Conservation (phyloP, 2,797 vertebrate species). For the Phataginus tricuspis region DNA sequence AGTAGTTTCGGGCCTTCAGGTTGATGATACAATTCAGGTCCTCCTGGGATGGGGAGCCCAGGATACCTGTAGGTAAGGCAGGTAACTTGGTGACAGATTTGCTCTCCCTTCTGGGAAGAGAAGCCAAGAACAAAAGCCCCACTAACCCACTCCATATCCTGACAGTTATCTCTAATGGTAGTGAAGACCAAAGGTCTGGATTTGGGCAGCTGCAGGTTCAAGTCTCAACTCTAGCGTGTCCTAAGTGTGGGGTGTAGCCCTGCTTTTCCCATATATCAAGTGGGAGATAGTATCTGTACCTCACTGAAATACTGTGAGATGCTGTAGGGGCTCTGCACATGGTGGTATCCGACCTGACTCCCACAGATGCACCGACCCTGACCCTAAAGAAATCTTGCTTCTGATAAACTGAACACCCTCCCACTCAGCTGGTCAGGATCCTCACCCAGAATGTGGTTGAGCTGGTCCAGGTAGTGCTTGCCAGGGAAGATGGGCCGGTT, state of each 20-base stretch:
- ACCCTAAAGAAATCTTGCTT: background rate
- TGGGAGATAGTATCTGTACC: background rate
- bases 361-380: background rate
- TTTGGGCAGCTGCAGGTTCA: background rate
- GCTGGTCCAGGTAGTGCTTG: conserved; percentile 95
- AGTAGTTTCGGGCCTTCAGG: conserved; percentile 93
- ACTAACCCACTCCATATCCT: background rate
- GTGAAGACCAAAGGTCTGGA: background rate
- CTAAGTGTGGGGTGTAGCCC: background rate
- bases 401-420: background rate
- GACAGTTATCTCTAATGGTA: background rate
- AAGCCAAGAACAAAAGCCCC: background rate
- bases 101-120: background rate
- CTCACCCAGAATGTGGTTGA: conserved; percentile 94
- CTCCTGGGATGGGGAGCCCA: conserved; percentile 92
- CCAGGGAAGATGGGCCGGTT: conserved; percentile 95
- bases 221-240: background rate
- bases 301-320: background rate
- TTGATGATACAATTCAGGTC: conserved; percentile 96
- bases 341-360: background rate
- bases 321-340: background rate
- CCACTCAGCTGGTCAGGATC: background rate
- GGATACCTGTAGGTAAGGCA: conserved; percentile 86
- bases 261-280: background rate
- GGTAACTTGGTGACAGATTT: background rate